Evolutionary conservation across 2,797 vertebrate genomes (phyloP).

Genomic region (Poeciliopsis paucimaculata): DNA sequence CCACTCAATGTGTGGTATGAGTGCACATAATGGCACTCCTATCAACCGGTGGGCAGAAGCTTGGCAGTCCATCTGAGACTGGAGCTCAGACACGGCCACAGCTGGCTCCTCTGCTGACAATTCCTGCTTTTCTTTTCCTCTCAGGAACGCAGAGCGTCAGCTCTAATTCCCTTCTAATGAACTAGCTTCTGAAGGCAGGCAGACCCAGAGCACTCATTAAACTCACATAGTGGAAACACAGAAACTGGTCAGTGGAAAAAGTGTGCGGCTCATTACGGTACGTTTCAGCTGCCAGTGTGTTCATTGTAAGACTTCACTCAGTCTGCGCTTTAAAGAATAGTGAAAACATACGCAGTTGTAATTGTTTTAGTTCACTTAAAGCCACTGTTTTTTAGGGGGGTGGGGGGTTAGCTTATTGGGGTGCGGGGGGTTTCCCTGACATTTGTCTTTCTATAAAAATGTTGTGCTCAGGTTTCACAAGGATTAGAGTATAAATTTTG

Average conservation of each 20-base stretch:
- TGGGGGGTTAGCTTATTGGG: not conserved
- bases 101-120: slow-evolving; percentile 72
- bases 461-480: not conserved
- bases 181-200: slow-evolving; percentile 67
- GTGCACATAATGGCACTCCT: slow-evolving; percentile 2
- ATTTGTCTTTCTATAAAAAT: not conserved
- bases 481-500: not conserved
- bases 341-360: not conserved
- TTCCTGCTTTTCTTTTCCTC: slow-evolving; percentile 67
- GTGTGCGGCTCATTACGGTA: slow-evolving; percentile 29
- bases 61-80: slow-evolving; percentile 75
- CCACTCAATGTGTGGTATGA: slow-evolving; percentile 19
- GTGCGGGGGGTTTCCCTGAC: no score
- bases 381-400: no score
- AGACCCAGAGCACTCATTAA: slow-evolving; percentile 57
- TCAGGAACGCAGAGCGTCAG: slow-evolving; percentile 65
- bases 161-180: slow-evolving; percentile 83
- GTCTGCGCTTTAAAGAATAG: slow-evolving; percentile 16
- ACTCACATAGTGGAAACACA: slow-evolving; percentile 53
- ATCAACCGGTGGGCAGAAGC: slow-evolving; percentile 32
- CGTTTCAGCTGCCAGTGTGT: slow-evolving; percentile 38
- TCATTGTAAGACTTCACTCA: slow-evolving; percentile 29
- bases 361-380: not conserved
- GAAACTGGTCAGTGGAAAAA: slow-evolving; percentile 40
- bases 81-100: slow-evolving; percentile 64